Base-by-base conservation (phyloP, 2,888 invertebrate genomes). In the Thalpophila matura region DNA sequence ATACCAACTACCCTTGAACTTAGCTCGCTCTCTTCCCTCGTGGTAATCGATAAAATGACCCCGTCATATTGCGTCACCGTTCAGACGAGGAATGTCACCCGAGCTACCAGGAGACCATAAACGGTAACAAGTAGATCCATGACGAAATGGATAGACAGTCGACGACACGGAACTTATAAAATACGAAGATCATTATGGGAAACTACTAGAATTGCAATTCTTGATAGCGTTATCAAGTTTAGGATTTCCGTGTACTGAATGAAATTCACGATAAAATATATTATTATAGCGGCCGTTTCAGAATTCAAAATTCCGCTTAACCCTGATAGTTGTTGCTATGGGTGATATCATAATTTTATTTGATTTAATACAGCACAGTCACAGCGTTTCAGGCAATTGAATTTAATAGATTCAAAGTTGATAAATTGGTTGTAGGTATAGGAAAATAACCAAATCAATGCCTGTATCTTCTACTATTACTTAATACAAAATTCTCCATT, bases 21-120 rank as follows among this genome's bases (percentile, higher is more conserved):
- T 45, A 37, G 1, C 1, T 20, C 14, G 16, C 4, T 55, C 42
- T 27, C 29, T 31, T 69, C 51, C 26, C 20, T n/a, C 31, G n/a
- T 35, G 22, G 26, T 57, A 65, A 71, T 74, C 74, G 56, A 66
- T 67, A 55, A 75, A 73, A 40, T 65, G 54, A 71, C 47, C 59
- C 61, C 69, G 80, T 74, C 77, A 77, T 70, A 60, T 73, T 75
- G 75, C 79, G 77, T 79, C 79, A 79, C 59, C 63, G 69, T 80
- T 80, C 78, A 75, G 77, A 78, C 77, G 77, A 85, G 88, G 85
- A 85, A 81, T 91, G 89, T 90, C 91, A 88, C 89, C 88, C 77
- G 64, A 49, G 27, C 51, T 88, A 92, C 91, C 71, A 91, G 89
- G 91, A 66, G 40, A 65, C 47, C 86, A 92, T 86, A 81, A 68